phyloP scores from a whole-genome alignment of 2,113 vertebrate species.

The Pelodiscus sinensis region DNA sequence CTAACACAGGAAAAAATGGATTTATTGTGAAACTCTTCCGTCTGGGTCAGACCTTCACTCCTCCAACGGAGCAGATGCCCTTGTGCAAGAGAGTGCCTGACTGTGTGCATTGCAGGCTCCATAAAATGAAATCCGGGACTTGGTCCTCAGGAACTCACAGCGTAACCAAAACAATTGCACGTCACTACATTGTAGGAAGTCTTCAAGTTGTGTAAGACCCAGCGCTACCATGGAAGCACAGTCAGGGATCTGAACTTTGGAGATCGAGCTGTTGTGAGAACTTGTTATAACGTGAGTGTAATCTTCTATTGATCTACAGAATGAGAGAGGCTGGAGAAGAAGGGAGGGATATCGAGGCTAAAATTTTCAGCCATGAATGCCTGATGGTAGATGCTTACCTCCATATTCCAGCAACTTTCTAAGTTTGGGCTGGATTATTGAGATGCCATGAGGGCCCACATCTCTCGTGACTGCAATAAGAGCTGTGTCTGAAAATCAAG shows the following conservation, averaged over 20 bases:
- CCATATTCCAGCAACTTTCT: background rate
- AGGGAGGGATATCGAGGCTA: background rate
- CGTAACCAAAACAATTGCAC: background rate
- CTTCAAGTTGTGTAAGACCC: background rate
- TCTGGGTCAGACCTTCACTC: accelerated
- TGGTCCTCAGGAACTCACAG: background rate
- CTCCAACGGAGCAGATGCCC: background rate
- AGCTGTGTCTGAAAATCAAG: background rate
- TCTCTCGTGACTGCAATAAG: background rate
- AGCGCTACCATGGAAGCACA: background rate
- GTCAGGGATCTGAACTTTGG: background rate
- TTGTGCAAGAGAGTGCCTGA: conserved; percentile 3
- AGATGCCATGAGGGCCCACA: accelerated
- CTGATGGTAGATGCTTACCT: accelerated
- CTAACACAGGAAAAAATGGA: background rate
- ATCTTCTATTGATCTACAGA: accelerated
- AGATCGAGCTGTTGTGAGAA: background rate
- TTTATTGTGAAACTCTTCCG: accelerated
- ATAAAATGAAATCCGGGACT: conserved; percentile 44
- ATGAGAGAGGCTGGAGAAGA: background rate
- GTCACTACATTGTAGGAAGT: background rate
- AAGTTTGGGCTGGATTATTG: background rate
- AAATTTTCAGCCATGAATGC: background rate
- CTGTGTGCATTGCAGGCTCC: conserved; percentile 49
- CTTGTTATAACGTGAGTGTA: accelerated